A percentile compares a stretch with the other conserved stretches of the same genome.
phyloP scores from a whole-genome alignment of 2,888 invertebrate genomes.

The Phaonia tiefii region DNA sequence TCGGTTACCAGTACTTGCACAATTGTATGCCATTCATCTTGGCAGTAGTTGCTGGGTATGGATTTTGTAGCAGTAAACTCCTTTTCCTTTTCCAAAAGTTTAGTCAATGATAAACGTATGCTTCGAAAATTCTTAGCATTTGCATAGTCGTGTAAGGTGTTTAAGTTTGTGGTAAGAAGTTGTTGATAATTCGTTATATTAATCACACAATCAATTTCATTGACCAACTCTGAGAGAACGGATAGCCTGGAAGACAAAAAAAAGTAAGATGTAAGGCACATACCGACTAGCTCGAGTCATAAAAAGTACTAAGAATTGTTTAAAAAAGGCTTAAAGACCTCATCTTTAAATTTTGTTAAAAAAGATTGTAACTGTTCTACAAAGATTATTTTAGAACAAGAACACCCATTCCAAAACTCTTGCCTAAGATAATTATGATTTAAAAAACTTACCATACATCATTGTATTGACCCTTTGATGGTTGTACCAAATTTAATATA shows the following conservation, averaged over 20 bases:
- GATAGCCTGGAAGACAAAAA: constrained; percentile 72
- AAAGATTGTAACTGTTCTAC: too few species aligned
- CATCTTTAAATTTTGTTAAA: too few species aligned
- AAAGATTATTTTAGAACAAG: too few species aligned
- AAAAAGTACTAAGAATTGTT: too few species aligned
- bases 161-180: constrained; percentile 67
- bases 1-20: constrained; percentile 73
- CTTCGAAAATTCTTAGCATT: constrained; percentile 71
- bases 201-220: constrained; percentile 70
- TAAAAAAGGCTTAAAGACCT: too few species aligned
- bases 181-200: constrained; percentile 73
- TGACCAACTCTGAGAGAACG: constrained; percentile 74
- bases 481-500: constrained; percentile 70
- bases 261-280: too few species aligned
- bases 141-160: constrained; percentile 70
- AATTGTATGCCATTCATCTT: constrained; percentile 71
- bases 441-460: constrained; percentile 72
- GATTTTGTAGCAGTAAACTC: constrained; percentile 58
- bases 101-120: constrained; percentile 70
- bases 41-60: constrained; percentile 60
- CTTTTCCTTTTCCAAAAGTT: constrained; percentile 71
- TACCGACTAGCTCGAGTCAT: too few species aligned
- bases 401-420: background rate
- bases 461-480: constrained; percentile 70
- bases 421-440: background rate